Evolutionary conservation across 2,797 vertebrate species (phyloP), one percentile per base, ranked within the genome.

Genomic region (Lagorchestes hirsutus): DNA sequence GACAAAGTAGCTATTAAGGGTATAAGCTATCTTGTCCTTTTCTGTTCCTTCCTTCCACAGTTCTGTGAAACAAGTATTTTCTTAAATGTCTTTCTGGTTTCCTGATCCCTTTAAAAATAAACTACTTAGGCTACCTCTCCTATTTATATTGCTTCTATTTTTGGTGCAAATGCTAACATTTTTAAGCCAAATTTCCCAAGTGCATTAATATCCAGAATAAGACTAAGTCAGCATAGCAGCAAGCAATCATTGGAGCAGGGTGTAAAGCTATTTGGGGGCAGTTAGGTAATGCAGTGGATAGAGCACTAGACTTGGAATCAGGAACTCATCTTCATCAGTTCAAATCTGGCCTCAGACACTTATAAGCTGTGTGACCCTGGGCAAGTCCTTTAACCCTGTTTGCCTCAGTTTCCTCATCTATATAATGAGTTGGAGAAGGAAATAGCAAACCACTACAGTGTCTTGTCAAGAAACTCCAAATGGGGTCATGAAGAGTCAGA

Each of bases 121-220:
- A 82, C 90, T 94, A 50, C 54, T 94, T 92, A 74, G 54, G 34
- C 58, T 93, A 91, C 62, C 90, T 55, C 54, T 82, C 62, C 74
- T 96, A 92, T 94, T 93, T 57, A 92, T 31, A 93, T 52, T 93
- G 16, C 92, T 93, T 91, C 54, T 91, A 55, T 93, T 93, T 18
- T 94, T 62, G 67, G 55, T n/a, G 54, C 34, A 56, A 2, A 55
- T 74, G 56, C 28, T 46, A 93, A 94, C 3, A 46, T 40, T 82
- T 82, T 82, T 24, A 46, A 82, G 18, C 22, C 67, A 24, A 24
- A 82, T 82, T 87, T 93, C 91, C 50, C 55, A 46, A 82, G n/a
- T 40, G 3, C 18, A 13, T 29, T 94, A 91, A 52, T 46, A 22
- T 8, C 22, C 67, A 24, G 18, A 82, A 82, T 82, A 82, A 82